Evolutionary conservation across 2,113 vertebrate genomes (phyloP), one percentile per base, ranked within the genome.

Genomic region (Rhinolophus sinicus): DNA sequence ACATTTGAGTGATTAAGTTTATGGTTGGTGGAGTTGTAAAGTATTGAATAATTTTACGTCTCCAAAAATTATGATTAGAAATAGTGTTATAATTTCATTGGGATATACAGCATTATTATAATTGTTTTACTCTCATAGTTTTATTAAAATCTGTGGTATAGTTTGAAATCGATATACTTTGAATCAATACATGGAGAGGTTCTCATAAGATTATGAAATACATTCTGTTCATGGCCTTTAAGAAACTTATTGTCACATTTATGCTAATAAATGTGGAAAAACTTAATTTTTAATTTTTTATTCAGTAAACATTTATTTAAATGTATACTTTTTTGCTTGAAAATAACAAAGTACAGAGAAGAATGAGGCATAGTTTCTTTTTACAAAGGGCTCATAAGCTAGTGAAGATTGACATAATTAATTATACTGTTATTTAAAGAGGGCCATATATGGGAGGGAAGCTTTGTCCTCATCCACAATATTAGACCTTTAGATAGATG

Each of bases 1-100:
- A 70, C 22, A n/a, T 88, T 77, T 93, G 35, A 85, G 72, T 92
- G 52, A 88, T 72, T 86, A 82, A 60, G 28, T 80, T 89, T 80
- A 40, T 85, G 50, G n/a, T 44, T 80, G 64, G 14, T 72, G 44
- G 64, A 90, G 16, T 93, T 69, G 84, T 81, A 26, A 90, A 90
- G 67, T 70, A 38, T 47, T 33, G 22, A 77, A 50, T 3, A 18
- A 65, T 58, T 92, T 85, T 38, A 89, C 75, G 60, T 93, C 72
- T 93, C 30, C 38, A 88, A 50, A 77, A 94, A 65, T 58, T 47
- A 40, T 78, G 16, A 70, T 85, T 80, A 56, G 28, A 54, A 90
- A 65, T 85, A 73, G 67, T 87, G 33, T 38, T 86, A 69, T 88
- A 8, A 47, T 86, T 93, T 88, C 38, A 40, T 35, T 64, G 62